Percentiles rank a stretch among this genome's conserved stretches.
Evolutionary conservation across 2,888 invertebrate species (phyloP).

Genomic region (Orthonevra nobilis): DNA sequence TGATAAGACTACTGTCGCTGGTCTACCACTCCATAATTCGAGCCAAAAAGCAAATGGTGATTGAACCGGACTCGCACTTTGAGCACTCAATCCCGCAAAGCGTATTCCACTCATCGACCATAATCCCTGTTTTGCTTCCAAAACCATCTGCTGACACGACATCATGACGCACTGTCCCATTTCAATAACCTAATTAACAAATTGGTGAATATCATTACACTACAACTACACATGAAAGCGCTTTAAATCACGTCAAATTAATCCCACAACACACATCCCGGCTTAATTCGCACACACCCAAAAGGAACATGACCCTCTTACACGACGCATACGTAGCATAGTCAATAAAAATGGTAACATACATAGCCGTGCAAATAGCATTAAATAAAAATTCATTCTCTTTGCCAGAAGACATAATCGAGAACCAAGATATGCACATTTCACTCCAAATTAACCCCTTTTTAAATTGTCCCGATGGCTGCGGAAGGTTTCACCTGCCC

Average conservation of each 20-base stretch:
- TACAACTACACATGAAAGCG: neutral
- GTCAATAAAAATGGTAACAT: neutral
- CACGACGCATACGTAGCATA: constrained; percentile 7
- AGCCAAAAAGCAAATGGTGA: too few species aligned
- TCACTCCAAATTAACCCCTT: neutral
- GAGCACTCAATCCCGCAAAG: too few species aligned
- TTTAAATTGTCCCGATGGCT: constrained; percentile 4
- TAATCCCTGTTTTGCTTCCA: too few species aligned
- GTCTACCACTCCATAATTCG: too few species aligned
- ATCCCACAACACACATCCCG: neutral
- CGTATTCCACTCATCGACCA: too few species aligned
- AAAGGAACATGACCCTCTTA: neutral
- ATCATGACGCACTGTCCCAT: neutral
- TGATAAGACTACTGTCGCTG: too few species aligned
- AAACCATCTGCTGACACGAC: neutral
- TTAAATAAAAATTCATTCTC: neutral
- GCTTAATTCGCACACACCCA: neutral
- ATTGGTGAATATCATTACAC: neutral
- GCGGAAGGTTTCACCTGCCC: neutral
- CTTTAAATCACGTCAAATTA: constrained; percentile 3
- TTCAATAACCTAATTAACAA: constrained; percentile 2
- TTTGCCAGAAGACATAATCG: neutral
- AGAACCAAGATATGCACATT: neutral
- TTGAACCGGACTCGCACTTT: too few species aligned
- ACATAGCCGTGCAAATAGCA: neutral